Conservation (phyloP, 1,140 invertebrate genomes). For the Melipona quadrifasciata region DNA sequence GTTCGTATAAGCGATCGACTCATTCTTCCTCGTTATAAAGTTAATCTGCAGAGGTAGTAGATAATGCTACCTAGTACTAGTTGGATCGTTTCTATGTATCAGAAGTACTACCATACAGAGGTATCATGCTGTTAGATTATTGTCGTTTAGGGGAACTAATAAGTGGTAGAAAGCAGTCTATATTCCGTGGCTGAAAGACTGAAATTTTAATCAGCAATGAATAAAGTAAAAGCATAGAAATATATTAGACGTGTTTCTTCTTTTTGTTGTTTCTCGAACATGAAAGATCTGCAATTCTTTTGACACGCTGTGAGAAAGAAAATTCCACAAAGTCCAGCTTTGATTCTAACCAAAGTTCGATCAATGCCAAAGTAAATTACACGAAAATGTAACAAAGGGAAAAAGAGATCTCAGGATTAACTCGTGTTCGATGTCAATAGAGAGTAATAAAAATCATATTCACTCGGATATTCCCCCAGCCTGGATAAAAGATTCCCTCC, state of each 20-base stretch:
- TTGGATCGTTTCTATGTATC: no score
- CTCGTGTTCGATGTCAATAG: not conserved
- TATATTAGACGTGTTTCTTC: not conserved
- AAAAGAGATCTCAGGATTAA: not conserved
- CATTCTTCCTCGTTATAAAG: no score
- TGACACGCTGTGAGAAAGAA: not conserved
- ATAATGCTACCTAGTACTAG: no score
- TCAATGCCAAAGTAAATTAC: not conserved
- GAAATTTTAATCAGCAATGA: no score
- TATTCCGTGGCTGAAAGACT: no score
- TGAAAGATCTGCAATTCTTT: not conserved
- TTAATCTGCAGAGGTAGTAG: no score
- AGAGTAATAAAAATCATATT: conserved; percentile 30
- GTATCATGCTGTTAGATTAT: no score
- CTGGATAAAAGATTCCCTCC: not conserved
- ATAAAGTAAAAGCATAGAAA: no score
- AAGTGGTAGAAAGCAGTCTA: no score
- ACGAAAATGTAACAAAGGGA: not conserved
- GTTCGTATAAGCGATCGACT: no score
- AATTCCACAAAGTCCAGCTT: not conserved
- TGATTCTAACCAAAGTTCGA: not conserved
- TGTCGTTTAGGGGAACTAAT: no score
- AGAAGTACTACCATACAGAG: no score
- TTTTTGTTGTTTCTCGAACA: not conserved
- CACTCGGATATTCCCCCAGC: not conserved